Evolutionary conservation across 2,888 invertebrate species (phyloP), one percentile per base, ranked within the genome.

Genomic region (Cryptus viduatorius): DNA sequence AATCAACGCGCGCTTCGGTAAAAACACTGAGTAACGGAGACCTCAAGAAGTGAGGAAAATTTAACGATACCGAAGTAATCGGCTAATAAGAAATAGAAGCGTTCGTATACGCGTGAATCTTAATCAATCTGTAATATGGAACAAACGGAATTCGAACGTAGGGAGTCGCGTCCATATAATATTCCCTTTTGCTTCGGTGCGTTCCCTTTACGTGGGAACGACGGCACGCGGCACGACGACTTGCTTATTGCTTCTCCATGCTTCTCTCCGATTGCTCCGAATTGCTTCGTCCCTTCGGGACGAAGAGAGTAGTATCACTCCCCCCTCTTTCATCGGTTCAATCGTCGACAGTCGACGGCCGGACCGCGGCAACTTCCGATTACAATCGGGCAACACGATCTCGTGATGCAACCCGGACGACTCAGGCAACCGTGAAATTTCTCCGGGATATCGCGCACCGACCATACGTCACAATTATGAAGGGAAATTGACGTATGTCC

Each of bases 401-500:
- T 61, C 37, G 19, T 14, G 65, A 76, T 56, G 71, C 68, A 69
- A 81, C 84, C 84, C 84, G 81, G 86, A 1, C 86, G 87, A 83
- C 59, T 86, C 89, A 87, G 78, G 86, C 86, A 87, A 64, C 89
- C 86, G 91, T 89, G 90, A 92, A 92, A 92, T 92, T 79, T 85
- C 83, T 87, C 88, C 87, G 87, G 88, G 86, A 84, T 89, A 88
- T 88, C 88, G 82, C 85, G 78, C 83, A 46, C 67, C 31, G 68
- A 64, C 79, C 82, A 86, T 88, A 89, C 86, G 87, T 87, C 88
- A 86, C 90, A 90, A 92, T 91, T 92, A 91, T 88, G 88, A 88
- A 88, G 87, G 87, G 80, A 87, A 87, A 89, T 88, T 90, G 88
- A 90, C 79, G 91, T 89, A 90, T 89, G 88, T 88, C 87, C 80